Percentiles rank a stretch among this genome's conserved stretches.
phyloP scores from a whole-genome alignment of 2,113 vertebrate species.

The rat (Rattus norvegicus) region GRCr8 NC_086021.1:41781001-41781500 shows the following conservation, averaged over 20 bases:
- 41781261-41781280: background rate
- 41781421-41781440: background rate
- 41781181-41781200: background rate
- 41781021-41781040: conserved; percentile 1
- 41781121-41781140: background rate
- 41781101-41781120: background rate
- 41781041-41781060: conserved; percentile 32
- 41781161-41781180: background rate
- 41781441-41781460: background rate
- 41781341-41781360: background rate
- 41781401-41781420: background rate
- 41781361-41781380: background rate
- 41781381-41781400: background rate
- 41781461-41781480: background rate
- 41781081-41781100: conserved; percentile 42
- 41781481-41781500: background rate
- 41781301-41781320: background rate
- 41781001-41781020: background rate
- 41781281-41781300: background rate
- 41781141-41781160: background rate
- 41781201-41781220: background rate
- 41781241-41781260: background rate
- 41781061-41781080: conserved; percentile 47
- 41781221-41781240: background rate
- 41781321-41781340: background rate